Percentiles rank a stretch among this genome's conserved stretches.
These are phyloP conservation scores for Zhengitettix transpicula DNA, from an alignment of 2,888 invertebrate species.

Conservation along the genomic window DNA sequence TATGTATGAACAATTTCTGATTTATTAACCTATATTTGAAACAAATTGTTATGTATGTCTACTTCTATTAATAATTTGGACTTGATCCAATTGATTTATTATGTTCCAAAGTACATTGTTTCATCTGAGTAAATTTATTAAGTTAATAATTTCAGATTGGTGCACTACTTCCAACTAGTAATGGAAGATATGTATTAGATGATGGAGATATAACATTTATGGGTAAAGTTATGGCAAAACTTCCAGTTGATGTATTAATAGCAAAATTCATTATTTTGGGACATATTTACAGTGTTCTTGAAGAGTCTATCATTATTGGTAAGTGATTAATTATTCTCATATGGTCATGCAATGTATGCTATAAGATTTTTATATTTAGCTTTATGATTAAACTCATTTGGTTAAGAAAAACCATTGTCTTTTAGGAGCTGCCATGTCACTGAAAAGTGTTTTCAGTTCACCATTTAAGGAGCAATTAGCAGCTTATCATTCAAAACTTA, in stretches of 20 bases:
- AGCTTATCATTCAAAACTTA: slow-evolving; percentile 56
- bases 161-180: slow-evolving; percentile 46
- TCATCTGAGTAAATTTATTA: no score
- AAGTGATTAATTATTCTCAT: slow-evolving; percentile 12
- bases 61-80: no score
- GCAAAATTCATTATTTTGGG: slow-evolving; percentile 76
- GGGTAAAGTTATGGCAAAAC: slow-evolving; percentile 61
- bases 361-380: not conserved
- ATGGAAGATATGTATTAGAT: slow-evolving; percentile 26
- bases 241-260: slow-evolving; percentile 70
- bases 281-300: slow-evolving; percentile 66
- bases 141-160: slow-evolving; percentile 40
- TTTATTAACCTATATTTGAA: no score
- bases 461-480: slow-evolving; percentile 52
- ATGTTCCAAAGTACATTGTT: no score
- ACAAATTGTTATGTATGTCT: no score
- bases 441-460: slow-evolving; percentile 61
- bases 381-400: not conserved
- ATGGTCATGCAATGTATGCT: not conserved
- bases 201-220: slow-evolving; percentile 83
- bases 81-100: no score
- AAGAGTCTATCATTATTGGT: slow-evolving; percentile 74
- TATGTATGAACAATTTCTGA: no score
- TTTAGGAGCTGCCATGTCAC: slow-evolving; percentile 63
- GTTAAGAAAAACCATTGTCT: slow-evolving; percentile 7